Percentiles rank a stretch among this genome's conserved stretches.
Conservation (phyloP, 2,113 vertebrate genomes). For the Heterotilapia buettikoferi region DNA sequence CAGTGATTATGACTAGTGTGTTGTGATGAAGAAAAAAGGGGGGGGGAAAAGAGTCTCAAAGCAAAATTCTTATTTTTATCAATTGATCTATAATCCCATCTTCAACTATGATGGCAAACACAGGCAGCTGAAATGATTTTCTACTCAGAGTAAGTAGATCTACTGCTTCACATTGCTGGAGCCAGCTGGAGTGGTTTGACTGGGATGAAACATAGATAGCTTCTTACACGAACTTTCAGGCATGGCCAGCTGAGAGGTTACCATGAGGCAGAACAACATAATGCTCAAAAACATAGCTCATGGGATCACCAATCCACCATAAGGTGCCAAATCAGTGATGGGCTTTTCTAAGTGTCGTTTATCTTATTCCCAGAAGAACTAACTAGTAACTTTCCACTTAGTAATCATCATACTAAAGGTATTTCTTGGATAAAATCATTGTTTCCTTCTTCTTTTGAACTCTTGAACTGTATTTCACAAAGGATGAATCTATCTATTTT, state of each 20-base stretch:
- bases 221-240: background rate
- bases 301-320: background rate
- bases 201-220: background rate
- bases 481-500: background rate
- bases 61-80: background rate
- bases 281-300: background rate
- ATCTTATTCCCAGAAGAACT: background rate
- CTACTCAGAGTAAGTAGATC: background rate
- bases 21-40: background rate
- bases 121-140: background rate
- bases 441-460: background rate
- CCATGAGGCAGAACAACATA: background rate
- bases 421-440: background rate
- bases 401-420: background rate
- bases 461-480: background rate
- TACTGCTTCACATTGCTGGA: background rate
- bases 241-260: background rate
- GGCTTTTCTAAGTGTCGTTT: background rate
- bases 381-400: background rate
- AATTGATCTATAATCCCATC: background rate
- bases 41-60: fast-evolving
- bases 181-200: background rate
- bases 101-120: background rate
- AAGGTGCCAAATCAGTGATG: background rate
- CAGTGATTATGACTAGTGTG: background rate